phyloP scores from a whole-genome alignment of 2,797 vertebrate genomes.

The Gobionotothen gibberifrons region DNA sequence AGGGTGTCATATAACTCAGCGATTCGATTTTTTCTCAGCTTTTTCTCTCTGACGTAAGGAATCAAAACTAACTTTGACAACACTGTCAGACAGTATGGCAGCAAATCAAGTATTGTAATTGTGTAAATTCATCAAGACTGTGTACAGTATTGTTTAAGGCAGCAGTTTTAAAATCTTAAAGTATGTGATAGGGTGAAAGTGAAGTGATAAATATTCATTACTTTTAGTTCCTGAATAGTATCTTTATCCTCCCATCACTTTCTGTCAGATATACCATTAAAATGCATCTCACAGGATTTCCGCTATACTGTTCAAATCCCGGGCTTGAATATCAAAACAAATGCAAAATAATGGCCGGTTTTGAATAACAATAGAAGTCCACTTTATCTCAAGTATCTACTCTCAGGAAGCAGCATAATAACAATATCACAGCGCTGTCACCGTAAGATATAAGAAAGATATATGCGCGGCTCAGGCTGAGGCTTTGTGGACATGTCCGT shows the following conservation, averaged over 20 bases:
- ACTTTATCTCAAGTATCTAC: conserved; percentile 49
- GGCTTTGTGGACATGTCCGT: conserved; percentile 49
- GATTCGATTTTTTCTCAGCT: conserved; percentile 37
- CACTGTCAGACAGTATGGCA: conserved; percentile 26
- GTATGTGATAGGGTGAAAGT: conserved; percentile 1
- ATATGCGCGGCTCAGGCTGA: conserved; percentile 13
- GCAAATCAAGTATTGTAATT: conserved; percentile 35
- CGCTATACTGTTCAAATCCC: conserved; percentile 15
- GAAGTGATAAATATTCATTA: conserved; percentile 62
- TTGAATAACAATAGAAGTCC: conserved; percentile 59
- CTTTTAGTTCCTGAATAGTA: conserved; percentile 19
- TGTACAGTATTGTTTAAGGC: conserved; percentile 23
- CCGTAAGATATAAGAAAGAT: conserved; percentile 49
- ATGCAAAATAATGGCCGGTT: conserved; percentile 59
- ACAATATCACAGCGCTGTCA: conserved; percentile 54
- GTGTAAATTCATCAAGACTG: conserved; percentile 14
- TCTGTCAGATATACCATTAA: conserved; percentile 45
- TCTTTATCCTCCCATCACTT: conserved; percentile 26
- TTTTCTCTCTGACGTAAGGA: conserved; percentile 31
- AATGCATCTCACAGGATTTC: conserved; percentile 46
- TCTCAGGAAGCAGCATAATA: conserved; percentile 45
- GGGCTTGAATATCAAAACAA: conserved; percentile 38
- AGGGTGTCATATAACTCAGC: conserved; percentile 25
- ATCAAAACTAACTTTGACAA: conserved; percentile 57
- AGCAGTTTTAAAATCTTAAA: conserved; percentile 39